phyloP scores from a whole-genome alignment of 2,113 vertebrate genomes.

The Riparia riparia region DNA sequence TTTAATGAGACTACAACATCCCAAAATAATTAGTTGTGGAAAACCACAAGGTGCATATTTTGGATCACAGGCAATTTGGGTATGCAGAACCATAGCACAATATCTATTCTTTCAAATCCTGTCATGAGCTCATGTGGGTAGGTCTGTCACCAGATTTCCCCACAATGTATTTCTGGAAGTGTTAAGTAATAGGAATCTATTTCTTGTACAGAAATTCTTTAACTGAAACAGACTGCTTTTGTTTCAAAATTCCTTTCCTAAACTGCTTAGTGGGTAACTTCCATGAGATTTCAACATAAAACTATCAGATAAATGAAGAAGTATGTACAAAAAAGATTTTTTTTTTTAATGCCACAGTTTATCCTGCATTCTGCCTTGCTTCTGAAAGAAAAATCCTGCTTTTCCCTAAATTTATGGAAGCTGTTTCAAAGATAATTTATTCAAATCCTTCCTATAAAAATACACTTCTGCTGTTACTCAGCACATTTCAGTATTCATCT shows the following conservation, averaged over 20 bases:
- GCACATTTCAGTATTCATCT: neutral
- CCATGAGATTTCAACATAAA: neutral
- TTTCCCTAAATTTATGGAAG: neutral
- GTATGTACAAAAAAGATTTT: neutral
- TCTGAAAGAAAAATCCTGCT: neutral
- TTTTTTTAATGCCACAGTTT: neutral
- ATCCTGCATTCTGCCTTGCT: neutral
- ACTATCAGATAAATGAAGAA: neutral
- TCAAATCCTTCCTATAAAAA: neutral
- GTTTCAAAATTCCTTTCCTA: neutral
- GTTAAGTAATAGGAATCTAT: neutral
- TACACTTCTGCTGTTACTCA: neutral
- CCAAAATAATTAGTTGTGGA: neutral
- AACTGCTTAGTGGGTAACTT: neutral
- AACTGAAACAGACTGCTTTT: neutral
- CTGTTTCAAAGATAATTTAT: neutral
- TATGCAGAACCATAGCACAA: neutral
- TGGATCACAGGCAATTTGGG: neutral
- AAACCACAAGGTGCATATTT: neutral
- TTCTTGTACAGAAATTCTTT: neutral
- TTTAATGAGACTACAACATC: neutral
- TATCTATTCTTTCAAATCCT: neutral
- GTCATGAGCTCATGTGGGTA: neutral
- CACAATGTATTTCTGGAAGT: neutral
- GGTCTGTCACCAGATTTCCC: neutral